Conservation (phyloP, 1,140 invertebrate genomes). For the Laupala kohalensis region DNA sequence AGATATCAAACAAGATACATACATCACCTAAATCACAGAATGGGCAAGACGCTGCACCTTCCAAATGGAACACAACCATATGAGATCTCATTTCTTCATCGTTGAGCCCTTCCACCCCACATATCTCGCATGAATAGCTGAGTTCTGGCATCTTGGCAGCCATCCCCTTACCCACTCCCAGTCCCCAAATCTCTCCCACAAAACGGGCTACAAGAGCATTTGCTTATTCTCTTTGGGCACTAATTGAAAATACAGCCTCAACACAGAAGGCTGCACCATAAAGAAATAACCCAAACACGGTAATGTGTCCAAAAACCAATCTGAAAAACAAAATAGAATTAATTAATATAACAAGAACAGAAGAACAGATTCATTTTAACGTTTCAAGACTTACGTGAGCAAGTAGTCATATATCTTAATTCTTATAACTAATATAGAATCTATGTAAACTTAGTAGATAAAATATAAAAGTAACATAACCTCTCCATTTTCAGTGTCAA, state of each 20-base stretch:
- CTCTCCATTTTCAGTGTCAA: too few species aligned
- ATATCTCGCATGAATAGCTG: slow-evolving; percentile 62
- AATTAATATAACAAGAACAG: too few species aligned
- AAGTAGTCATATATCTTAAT: too few species aligned
- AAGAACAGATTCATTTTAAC: too few species aligned
- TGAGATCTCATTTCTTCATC: slow-evolving; percentile 68
- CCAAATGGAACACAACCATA: slow-evolving; percentile 58
- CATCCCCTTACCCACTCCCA: slow-evolving; percentile 15
- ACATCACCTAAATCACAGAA: slow-evolving; percentile 62
- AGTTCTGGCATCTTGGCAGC: slow-evolving; percentile 26
- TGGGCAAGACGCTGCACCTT: slow-evolving; percentile 60
- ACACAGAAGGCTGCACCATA: background rate
- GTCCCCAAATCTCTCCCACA: background rate
- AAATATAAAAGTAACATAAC: too few species aligned
- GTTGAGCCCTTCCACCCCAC: slow-evolving; percentile 60
- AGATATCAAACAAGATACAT: background rate
- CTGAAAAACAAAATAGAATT: too few species aligned
- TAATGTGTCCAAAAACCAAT: too few species aligned
- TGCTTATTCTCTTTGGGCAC: background rate
- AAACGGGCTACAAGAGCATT: background rate
- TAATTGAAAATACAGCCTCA: background rate
- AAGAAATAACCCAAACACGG: too few species aligned
- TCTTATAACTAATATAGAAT: too few species aligned
- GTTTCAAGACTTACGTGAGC: too few species aligned
- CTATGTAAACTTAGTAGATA: too few species aligned